Base-by-base conservation (phyloP, 1,140 invertebrate species). In the Trigoniulus corallinus region DNA sequence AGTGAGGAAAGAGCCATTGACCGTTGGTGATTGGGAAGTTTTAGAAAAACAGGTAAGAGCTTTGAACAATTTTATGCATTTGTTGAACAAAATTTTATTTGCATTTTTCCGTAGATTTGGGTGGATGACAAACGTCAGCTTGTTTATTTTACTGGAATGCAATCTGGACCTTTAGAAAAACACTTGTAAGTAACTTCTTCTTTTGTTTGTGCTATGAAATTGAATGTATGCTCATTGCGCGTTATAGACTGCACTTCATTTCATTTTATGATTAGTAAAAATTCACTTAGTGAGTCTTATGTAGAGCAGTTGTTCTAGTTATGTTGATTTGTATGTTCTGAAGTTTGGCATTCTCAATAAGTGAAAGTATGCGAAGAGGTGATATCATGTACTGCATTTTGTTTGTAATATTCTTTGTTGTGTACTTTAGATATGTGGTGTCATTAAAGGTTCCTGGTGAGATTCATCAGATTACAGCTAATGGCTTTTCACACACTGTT, bases 121-220 rank as follows among this genome's bases (percentile, higher is more conserved):
- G 63, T 73, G 3, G 68, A 73, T 56, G 61, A 65, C 50, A 46
- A 56, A 15, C 58, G 62, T 50, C 55, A 60, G 39, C 37, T 72
- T 24, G 63, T 72, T 1, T 73, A 70, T 57, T 73, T 73, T 57
- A 62, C 64, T 22, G 71, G 62, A n/a, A 53, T 64, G 10, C 68
- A 65, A 55, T 69, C 72, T 55, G 61, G 64, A 2, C 67, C 68
- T 2, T 55, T 73, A 48, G 71, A 72, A 61, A 64, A 59, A 34
- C 71, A 72, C 56, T 56, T 73, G 67, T 73, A 65, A 65, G 57
- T 59, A 26, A 21, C n/a, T 48, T 29, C n/a, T n/a, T 43, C 10
- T 22, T 18, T 43, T 12, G 4, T 43, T 43, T 10, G 15, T 43
- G 4, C 4, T 39, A 39, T 34, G 20, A 37, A 29, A 39, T 48